Percentiles rank a stretch among this genome's conserved stretches.
Conservation (phyloP, 92 coral and sea anemone species). For the Actinernus sp. region DNA sequence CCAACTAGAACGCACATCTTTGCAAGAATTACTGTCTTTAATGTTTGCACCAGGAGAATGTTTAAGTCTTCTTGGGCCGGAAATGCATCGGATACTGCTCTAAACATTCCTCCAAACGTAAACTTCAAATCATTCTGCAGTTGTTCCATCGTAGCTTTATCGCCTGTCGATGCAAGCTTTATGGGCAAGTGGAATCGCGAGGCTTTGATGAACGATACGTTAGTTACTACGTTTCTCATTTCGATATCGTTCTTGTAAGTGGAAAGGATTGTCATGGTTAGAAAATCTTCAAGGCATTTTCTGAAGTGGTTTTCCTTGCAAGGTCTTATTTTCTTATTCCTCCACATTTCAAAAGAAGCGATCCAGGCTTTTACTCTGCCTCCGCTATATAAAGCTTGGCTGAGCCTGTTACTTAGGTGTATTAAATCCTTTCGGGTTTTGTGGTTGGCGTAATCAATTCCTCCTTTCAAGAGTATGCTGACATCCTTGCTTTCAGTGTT, state of each 20-base stretch:
- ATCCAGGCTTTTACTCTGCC: slow-evolving; percentile 37
- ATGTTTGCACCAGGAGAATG: slow-evolving; percentile 5
- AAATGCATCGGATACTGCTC: slow-evolving; percentile 23
- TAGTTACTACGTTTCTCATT: not conserved
- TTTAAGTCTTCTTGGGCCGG: slow-evolving; percentile 19
- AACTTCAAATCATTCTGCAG: not conserved
- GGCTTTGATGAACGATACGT: not conserved
- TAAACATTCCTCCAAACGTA: not conserved
- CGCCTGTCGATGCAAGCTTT: slow-evolving; percentile 15
- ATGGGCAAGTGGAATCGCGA: slow-evolving; percentile 43
- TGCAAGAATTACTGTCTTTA: slow-evolving; percentile 19
- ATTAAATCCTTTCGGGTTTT: slow-evolving; percentile 2
- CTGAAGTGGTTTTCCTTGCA: slow-evolving; percentile 25
- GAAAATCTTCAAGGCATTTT: slow-evolving; percentile 30
- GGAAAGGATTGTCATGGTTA: slow-evolving; percentile 10
- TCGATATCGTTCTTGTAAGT: slow-evolving; percentile 19
- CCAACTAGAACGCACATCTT: slow-evolving; percentile 8
- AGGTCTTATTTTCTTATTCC: not conserved
- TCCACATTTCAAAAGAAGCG: slow-evolving; percentile 35
- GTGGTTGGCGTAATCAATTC: slow-evolving; percentile 16
- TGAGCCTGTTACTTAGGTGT: slow-evolving; percentile 10
- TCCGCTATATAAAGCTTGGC: slow-evolving; percentile 5
- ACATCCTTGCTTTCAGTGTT: slow-evolving; percentile 3
- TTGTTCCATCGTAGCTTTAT: not conserved
- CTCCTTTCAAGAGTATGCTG: slow-evolving; percentile 22